Base-by-base conservation (phyloP, 2,113 vertebrate species). In the Etheostoma spectabile region DNA sequence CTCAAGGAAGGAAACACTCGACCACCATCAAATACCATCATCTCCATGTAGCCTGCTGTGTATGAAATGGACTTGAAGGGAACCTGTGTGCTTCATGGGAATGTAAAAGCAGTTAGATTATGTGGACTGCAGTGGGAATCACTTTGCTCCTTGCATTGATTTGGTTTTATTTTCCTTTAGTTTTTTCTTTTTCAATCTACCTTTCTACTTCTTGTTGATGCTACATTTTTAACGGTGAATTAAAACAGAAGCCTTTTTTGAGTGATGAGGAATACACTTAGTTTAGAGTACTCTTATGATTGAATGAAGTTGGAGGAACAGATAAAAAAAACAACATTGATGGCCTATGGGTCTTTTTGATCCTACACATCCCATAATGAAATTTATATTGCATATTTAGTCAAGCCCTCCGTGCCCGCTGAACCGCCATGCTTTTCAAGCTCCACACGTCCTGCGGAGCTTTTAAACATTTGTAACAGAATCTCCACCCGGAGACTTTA, bases 11-110 rank as follows among this genome's bases (percentile, higher is more conserved):
- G 16, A 5, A 2, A 11, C 1, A 3, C 65, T 77, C 22, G 55
- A 42, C 52, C 5, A 14, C 48, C 65, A 18, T 73, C 63, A 57
- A 71, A 38, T 10, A 38, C 48, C 67, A 60, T 63, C 71, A 74
- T 74, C 66, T 18, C 35, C 13, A 30, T 0, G 42, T 0, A 35
- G 74, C 63, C 35, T 30, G 67, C 76, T 62, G 76, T 19, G 76
- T 42, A 18, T 53, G n/a, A 51, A 62, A 80, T 74, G 21, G 66
- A 76, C 49, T 59, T 52, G 22, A 63, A 59, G 15, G 5, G 52
- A 19, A 30, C 46, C 19, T 51, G 24, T 38, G 27, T 38, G 38
- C 56, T 33, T 59, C 62, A 64, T 15, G 5, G 42, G 27, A 74
- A 76, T 30, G 8, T 69, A 2, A 63, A 75, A 35, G 35, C 42